These are phyloP conservation scores for Upupa epops DNA, from an alignment of 2,113 vertebrate genomes.

Conservation along the genomic window DNA sequence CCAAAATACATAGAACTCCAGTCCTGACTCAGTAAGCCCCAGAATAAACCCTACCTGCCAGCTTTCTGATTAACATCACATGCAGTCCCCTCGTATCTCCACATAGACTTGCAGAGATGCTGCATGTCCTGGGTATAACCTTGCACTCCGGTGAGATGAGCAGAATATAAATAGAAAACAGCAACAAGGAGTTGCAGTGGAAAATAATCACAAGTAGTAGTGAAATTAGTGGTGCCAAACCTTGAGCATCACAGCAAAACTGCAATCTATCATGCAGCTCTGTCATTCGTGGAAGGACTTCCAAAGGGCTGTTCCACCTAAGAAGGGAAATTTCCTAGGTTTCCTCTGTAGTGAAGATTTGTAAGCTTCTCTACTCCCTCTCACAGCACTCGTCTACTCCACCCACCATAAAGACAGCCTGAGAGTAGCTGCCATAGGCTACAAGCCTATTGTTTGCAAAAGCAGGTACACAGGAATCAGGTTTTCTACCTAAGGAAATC, in stretches of 20 bases:
- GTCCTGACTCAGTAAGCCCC: not conserved
- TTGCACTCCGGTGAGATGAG: not conserved
- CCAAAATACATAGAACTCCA: not conserved
- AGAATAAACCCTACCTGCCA: not conserved
- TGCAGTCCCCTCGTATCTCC: not conserved
- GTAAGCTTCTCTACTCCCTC: not conserved
- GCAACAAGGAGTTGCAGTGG: not conserved
- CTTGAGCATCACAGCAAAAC: not conserved
- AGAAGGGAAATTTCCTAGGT: not conserved
- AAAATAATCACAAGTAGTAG: constrained; percentile 9
- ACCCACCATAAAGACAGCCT: not conserved
- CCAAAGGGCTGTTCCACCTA: not conserved
- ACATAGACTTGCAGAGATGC: not conserved
- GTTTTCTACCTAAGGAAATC: not conserved
- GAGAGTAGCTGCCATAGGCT: not conserved
- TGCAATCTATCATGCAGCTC: not conserved
- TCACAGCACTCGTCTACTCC: not conserved
- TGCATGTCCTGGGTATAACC: not conserved
- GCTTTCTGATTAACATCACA: not conserved
- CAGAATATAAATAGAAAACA: constrained; percentile 23
- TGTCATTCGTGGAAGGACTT: not conserved
- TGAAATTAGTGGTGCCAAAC: not conserved
- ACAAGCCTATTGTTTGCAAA: not conserved
- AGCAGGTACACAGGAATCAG: not conserved
- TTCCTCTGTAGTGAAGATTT: not conserved